Evolutionary conservation across 2,888 invertebrate species (phyloP).

Genomic region (Diaperis boleti): DNA sequence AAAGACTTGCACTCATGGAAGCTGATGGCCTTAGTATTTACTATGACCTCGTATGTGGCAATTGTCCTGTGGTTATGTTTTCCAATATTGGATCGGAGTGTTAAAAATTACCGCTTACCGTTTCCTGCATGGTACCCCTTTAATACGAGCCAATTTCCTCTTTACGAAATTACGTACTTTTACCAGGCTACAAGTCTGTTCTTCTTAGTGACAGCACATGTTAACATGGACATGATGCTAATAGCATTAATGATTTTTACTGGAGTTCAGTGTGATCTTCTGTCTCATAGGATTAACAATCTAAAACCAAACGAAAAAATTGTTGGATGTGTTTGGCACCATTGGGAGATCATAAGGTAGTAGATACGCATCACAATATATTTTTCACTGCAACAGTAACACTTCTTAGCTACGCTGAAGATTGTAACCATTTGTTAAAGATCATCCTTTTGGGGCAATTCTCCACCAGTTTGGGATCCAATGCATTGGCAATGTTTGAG

Average conservation of each 20-base stretch:
- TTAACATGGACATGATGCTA: conserved; percentile 4
- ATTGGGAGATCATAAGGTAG: not conserved
- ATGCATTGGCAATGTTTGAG: not conserved
- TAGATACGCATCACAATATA: not conserved
- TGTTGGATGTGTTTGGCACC: conserved; percentile 8
- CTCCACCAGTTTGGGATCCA: not conserved
- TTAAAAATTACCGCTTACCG: not conserved
- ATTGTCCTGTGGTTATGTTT: not conserved
- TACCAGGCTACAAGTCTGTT: conserved; percentile 22
- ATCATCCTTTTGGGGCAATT: not conserved
- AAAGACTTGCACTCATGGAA: not conserved
- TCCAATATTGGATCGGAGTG: conserved; percentile 1
- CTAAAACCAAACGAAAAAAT: not conserved
- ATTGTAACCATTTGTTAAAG: not conserved
- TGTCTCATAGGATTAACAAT: conserved; percentile 16
- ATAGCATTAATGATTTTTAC: conserved; percentile 7
- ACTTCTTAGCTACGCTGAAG: not conserved
- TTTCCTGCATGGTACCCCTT: conserved; percentile 34
- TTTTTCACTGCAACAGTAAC: not conserved
- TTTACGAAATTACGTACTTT: conserved; percentile 32
- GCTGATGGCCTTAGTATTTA: not conserved
- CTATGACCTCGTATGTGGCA: not conserved
- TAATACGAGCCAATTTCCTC: conserved; percentile 1
- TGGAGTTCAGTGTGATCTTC: conserved; percentile 9
- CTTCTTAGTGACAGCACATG: not conserved